A percentile compares a stretch with the other conserved stretches of the same genome.
Evolutionary conservation across 2,888 invertebrate genomes (phyloP).

Genomic region (Parascotia fuliginaria): DNA sequence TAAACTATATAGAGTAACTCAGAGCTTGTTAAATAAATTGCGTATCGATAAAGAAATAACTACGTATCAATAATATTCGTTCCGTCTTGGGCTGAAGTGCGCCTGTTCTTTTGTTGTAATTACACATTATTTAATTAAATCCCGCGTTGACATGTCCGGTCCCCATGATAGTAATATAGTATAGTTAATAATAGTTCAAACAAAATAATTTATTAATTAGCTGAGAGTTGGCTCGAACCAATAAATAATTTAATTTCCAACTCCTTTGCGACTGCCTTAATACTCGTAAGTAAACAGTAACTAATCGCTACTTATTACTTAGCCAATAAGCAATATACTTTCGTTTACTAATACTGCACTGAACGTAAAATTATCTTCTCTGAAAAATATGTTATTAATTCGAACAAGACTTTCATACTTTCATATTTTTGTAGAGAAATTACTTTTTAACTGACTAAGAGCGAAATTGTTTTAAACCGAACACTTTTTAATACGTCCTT

Average conservation of each 20-base stretch:
- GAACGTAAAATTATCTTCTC: not conserved
- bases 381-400: not conserved
- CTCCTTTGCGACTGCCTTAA: too few species aligned
- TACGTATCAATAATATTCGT: not conserved
- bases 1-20: not conserved
- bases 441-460: conserved; percentile 4
- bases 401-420: not conserved
- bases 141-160: too few species aligned
- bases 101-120: too few species aligned
- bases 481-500: not conserved
- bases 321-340: not conserved
- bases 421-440: not conserved
- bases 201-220: too few species aligned
- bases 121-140: too few species aligned
- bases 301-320: not conserved
- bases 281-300: not conserved
- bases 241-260: too few species aligned
- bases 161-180: too few species aligned
- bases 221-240: too few species aligned
- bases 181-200: too few species aligned
- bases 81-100: conserved; percentile 19
- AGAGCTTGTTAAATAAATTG: not conserved
- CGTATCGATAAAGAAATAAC: not conserved
- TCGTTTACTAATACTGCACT: not conserved
- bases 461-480: not conserved